phyloP scores from a whole-genome alignment of 2,797 vertebrate species.

The Halcyon badia region DNA sequence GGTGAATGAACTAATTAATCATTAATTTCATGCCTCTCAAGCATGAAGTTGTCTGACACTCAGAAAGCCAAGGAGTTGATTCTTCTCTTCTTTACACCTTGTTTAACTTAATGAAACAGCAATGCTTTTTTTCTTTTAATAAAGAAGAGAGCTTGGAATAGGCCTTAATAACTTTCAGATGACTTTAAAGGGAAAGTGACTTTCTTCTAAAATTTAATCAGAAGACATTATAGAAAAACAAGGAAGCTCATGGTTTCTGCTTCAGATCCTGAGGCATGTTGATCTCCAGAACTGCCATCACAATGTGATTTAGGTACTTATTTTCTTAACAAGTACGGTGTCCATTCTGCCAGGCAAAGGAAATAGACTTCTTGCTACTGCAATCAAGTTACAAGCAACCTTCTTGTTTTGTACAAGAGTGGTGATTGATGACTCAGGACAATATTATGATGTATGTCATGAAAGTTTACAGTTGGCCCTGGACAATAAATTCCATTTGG shows the following conservation, averaged over 20 bases:
- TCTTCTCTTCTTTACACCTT: slow-evolving; percentile 16
- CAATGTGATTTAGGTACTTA: neutral
- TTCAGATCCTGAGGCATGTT: neutral
- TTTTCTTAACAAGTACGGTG: neutral
- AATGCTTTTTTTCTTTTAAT: neutral
- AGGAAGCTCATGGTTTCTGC: neutral
- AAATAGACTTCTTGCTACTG: neutral
- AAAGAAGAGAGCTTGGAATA: neutral
- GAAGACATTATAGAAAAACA: neutral
- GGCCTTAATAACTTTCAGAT: neutral
- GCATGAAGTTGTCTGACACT: slow-evolving; percentile 32
- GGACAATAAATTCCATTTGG: neutral
- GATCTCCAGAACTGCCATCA: neutral
- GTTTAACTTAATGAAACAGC: slow-evolving; percentile 21
- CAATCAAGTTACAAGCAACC: neutral
- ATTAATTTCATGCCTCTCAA: slow-evolving; percentile 47
- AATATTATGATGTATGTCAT: neutral
- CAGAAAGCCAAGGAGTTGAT: neutral
- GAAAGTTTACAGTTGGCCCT: neutral
- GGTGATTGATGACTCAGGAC: neutral
- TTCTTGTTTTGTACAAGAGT: neutral
- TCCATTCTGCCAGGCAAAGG: neutral
- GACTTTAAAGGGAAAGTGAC: neutral
- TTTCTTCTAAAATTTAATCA: neutral
- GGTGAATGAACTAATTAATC: slow-evolving; percentile 47